Percentiles rank a stretch among this genome's conserved stretches.
phyloP scores from a whole-genome alignment of 2,113 vertebrate species.

The Hemiscyllium ocellatum region DNA sequence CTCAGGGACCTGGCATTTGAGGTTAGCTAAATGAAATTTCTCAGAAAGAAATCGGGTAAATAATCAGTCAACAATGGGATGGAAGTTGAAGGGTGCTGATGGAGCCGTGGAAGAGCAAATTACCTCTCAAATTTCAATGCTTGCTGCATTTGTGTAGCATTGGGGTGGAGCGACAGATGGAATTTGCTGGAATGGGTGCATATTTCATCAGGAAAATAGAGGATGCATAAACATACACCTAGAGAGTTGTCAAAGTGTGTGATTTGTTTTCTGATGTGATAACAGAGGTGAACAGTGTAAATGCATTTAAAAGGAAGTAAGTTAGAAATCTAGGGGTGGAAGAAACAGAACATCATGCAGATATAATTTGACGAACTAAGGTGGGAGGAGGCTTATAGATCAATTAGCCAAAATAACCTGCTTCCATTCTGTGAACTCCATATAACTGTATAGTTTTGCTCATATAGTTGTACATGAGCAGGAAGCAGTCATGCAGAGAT shows the following conservation, averaged over 20 bases:
- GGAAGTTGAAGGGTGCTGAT: background rate
- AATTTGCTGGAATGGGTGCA: background rate
- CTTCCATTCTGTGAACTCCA: background rate
- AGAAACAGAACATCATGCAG: background rate
- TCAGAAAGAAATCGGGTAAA: background rate
- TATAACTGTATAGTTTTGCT: background rate
- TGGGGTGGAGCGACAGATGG: background rate
- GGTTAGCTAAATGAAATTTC: background rate
- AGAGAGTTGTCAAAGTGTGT: background rate
- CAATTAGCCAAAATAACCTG: background rate
- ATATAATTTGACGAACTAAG: background rate
- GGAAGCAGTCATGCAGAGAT: background rate
- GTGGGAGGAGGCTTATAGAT: background rate
- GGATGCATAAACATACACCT: background rate
- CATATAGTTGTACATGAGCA: background rate
- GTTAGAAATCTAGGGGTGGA: background rate
- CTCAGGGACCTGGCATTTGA: background rate
- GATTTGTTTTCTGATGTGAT: too few species aligned
- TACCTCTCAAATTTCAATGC: background rate
- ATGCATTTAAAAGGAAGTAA: background rate
- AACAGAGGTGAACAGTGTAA: background rate
- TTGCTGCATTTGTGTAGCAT: background rate
- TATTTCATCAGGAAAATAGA: background rate
- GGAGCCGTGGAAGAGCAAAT: background rate
- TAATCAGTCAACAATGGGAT: background rate